Base-by-base conservation (phyloP, 2,888 invertebrate species). In the Microplitis manilae region DNA sequence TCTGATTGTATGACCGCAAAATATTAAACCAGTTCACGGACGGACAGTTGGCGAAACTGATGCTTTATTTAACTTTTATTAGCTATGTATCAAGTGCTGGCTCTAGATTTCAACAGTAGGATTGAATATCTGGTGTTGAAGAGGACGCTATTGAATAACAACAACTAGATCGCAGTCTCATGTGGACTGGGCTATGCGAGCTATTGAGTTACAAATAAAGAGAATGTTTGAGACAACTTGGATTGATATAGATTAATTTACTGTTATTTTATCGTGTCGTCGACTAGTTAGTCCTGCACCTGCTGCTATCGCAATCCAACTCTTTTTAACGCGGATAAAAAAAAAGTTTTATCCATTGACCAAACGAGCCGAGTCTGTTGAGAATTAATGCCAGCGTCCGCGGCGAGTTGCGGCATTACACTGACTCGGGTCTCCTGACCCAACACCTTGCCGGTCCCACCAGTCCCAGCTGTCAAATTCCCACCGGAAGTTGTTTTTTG, bases 41-140 rank as follows among this genome's bases (percentile, higher is more conserved):
- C 17, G 15, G 60, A 60, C 5, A 30, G 50, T 1, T 20, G 38
- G 40, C 20, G 39, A 72, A 72, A 72, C 61, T 39, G 38, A 70
- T 30, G 15, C 39, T 61, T 50, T 50, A 50, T 5, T 50, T 9
- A 30, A 30, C 30, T 30, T 30, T 30, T 30, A 30, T 60, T 38
- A 59, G 61, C 61, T 15, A 62, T 72, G 40, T 40, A 30, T 71
- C 39, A 30, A 69, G 59, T 72, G 40, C 15, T 38, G 71, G 39
- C 61, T 77, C 40, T 50, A 50, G 59, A 77, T 77, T 77, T 73
- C 76, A 77, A 77, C 76, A 17, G 67, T 71, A 67, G 62, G 20
- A 77, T 77, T 50, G 15, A 64, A 62, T 77, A 62, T 77, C 76
- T 60, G 41, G 68, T 72, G 20, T 60, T n/a, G 30, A 68, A 73